Conservation (phyloP, 2,888 invertebrate genomes). For the Xanthia togata region DNA sequence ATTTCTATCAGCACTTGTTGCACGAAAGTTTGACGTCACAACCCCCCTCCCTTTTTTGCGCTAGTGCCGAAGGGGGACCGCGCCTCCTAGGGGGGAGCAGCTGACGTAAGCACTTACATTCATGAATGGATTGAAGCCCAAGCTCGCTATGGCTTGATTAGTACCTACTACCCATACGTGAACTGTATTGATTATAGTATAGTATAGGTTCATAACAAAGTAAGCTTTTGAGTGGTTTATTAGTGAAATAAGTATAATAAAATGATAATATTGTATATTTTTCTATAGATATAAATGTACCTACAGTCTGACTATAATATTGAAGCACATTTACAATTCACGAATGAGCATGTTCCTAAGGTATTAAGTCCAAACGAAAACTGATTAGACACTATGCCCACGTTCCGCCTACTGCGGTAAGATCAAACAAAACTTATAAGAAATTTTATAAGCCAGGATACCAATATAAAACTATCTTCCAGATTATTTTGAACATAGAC, state of each 20-base stretch:
- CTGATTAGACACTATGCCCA: slow-evolving; percentile 33
- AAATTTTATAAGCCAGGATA: slow-evolving; percentile 26
- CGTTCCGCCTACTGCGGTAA: slow-evolving; percentile 23
- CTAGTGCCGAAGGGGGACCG: slow-evolving; percentile 74
- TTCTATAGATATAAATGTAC: slow-evolving; percentile 12
- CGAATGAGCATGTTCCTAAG: neutral
- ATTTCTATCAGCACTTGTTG: slow-evolving; percentile 86
- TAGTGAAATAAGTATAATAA: neutral
- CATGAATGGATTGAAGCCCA: slow-evolving; percentile 87
- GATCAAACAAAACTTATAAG: slow-evolving; percentile 14
- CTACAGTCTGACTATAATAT: neutral
- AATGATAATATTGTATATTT: slow-evolving; percentile 21
- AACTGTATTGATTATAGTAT: slow-evolving; percentile 52
- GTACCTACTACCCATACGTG: slow-evolving; percentile 61
- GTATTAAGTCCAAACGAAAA: slow-evolving; percentile 14
- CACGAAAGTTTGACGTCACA: slow-evolving; percentile 87
- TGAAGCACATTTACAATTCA: neutral
- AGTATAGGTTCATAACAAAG: slow-evolving; percentile 23
- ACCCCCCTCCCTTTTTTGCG: slow-evolving; percentile 76
- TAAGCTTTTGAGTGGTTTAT: slow-evolving; percentile 50
- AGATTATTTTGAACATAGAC: slow-evolving; percentile 3
- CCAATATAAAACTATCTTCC: slow-evolving; percentile 10
- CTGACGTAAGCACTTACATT: slow-evolving; percentile 87
- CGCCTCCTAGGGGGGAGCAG: slow-evolving; percentile 79
- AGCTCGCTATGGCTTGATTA: slow-evolving; percentile 73